A percentile compares a stretch with the other conserved stretches of the same genome.
These are phyloP conservation scores for Protobothrops flavoviridis DNA, from an alignment of 2,113 vertebrate species.

Conservation along the genomic window DNA sequence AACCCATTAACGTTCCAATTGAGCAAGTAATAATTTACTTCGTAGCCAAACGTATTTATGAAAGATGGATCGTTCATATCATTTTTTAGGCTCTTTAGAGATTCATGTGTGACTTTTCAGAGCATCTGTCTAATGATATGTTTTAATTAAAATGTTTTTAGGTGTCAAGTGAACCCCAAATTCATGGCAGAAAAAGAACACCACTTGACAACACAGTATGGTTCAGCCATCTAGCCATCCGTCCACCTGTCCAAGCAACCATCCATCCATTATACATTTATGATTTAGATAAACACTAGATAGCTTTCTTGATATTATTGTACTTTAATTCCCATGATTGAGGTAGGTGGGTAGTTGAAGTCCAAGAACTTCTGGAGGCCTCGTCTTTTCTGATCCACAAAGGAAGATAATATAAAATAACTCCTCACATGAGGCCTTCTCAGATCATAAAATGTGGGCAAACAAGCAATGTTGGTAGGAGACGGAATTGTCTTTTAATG, in stretches of 20 bases:
- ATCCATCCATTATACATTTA: neutral
- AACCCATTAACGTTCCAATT: constrained; percentile 34
- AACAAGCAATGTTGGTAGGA: neutral
- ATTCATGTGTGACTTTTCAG: constrained; percentile 28
- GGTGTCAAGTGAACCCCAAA: neutral
- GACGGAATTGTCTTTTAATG: neutral
- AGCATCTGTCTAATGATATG: neutral
- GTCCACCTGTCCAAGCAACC: neutral
- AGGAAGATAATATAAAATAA: neutral
- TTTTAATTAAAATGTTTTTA: neutral
- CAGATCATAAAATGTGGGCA: neutral
- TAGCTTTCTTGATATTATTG: neutral
- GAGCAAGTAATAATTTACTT: constrained; percentile 39
- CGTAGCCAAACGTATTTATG: constrained; percentile 36
- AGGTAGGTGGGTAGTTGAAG: neutral
- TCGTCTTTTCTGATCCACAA: neutral
- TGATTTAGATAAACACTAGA: neutral
- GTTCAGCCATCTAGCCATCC: neutral
- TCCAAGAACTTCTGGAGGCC: neutral
- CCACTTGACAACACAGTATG: neutral
- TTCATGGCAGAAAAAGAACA: neutral
- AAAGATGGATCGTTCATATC: neutral
- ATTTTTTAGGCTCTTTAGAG: constrained; percentile 23
- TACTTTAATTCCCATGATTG: neutral
- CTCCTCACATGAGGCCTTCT: neutral